Evolutionary conservation across 2,888 invertebrate species (phyloP).

Genomic region (Geophilus truncorum): DNA sequence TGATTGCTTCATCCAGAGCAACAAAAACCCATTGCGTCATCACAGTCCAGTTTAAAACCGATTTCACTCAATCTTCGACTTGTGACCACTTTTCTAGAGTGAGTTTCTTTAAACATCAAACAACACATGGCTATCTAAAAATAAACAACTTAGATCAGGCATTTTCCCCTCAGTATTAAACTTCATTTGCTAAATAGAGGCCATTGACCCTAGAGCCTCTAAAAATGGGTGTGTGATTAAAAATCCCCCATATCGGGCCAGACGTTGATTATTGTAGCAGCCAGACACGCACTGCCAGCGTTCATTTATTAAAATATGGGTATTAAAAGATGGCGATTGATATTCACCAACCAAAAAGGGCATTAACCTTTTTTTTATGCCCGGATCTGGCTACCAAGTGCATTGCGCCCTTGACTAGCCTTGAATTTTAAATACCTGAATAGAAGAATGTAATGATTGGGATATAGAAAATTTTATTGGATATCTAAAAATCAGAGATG

Average conservation of each 20-base stretch:
- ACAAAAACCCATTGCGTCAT: not conserved
- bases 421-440: not conserved
- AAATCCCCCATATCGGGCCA: too few species aligned
- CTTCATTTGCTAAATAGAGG: not conserved
- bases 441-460: not conserved
- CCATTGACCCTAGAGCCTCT: not conserved
- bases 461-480: too few species aligned
- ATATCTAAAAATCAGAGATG: too few species aligned
- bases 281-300: not conserved
- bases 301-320: not conserved
- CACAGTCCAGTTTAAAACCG: not conserved
- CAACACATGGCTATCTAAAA: not conserved
- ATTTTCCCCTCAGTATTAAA: too few species aligned
- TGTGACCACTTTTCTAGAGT: not conserved
- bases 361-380: not conserved
- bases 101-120: too few species aligned
- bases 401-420: not conserved
- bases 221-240: not conserved
- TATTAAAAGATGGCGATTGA: not conserved
- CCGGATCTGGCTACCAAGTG: not conserved
- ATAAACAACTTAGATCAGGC: not conserved
- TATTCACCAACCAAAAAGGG: not conserved
- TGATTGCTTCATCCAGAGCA: not conserved
- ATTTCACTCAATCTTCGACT: not conserved
- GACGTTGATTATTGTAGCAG: too few species aligned